A percentile compares a stretch with the other conserved stretches of the same genome.
Conservation (phyloP, 2,113 vertebrate genomes). For the Lucifuga dentata region DNA sequence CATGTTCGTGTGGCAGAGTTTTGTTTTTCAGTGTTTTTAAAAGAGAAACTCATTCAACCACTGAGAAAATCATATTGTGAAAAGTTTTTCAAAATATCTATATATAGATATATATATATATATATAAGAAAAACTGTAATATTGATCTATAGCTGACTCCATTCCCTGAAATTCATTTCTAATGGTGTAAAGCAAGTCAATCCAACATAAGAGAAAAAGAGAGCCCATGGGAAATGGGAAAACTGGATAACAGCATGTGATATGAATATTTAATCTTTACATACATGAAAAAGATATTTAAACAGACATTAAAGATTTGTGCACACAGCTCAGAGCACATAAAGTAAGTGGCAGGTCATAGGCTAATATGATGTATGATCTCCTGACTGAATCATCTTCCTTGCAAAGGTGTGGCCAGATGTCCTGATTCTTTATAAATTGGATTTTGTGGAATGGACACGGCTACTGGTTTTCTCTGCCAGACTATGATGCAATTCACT, state of each 20-base stretch:
- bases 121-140: too few relatives aligned
- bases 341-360: background rate
- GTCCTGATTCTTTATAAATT: background rate
- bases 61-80: too few relatives aligned
- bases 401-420: too few relatives aligned
- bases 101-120: too few relatives aligned
- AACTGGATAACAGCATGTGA: background rate
- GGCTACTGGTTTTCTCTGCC: background rate
- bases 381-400: too few relatives aligned
- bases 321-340: background rate
- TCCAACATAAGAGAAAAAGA: background rate
- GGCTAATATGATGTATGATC: background rate
- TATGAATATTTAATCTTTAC: constrained; percentile 3
- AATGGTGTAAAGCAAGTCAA: too few relatives aligned
- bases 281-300: background rate
- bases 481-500: background rate
- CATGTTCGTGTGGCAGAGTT: too few relatives aligned
- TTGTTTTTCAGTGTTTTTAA: too few relatives aligned
- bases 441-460: background rate
- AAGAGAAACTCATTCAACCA: too few relatives aligned
- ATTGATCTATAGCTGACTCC: too few relatives aligned
- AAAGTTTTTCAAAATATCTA: too few relatives aligned
- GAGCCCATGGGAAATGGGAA: background rate
- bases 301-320: background rate
- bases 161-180: too few relatives aligned